A percentile compares a stretch with the other conserved stretches of the same genome.
These are phyloP conservation scores for Acleris literana DNA, from an alignment of 2,888 invertebrate species.

Conservation along the genomic window DNA sequence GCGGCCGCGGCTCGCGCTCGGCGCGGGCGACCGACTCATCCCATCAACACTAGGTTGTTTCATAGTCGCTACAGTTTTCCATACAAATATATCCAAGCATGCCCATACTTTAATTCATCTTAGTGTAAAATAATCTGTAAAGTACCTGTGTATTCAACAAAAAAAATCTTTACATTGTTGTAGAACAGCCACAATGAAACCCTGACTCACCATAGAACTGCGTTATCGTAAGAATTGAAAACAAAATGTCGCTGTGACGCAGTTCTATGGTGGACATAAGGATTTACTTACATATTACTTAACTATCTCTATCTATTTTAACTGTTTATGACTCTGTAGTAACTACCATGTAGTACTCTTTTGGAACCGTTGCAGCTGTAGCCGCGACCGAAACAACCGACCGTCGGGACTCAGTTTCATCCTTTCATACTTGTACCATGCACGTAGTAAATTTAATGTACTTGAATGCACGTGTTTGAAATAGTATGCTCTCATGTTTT, in stretches of 20 bases:
- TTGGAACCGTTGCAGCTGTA: conserved; percentile 9
- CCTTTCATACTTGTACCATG: conserved; percentile 53
- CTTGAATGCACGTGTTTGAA: conserved; percentile 61
- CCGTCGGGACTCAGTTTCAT: conserved; percentile 43
- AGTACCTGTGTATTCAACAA: not conserved
- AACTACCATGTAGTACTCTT: not conserved
- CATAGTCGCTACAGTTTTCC: conserved; percentile 48
- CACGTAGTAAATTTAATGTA: conserved; percentile 56
- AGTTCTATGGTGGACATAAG: too few relatives aligned
- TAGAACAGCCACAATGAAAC: too few relatives aligned
- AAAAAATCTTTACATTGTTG: not conserved
- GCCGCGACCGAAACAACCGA: conserved; percentile 34
- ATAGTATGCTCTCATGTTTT: conserved; percentile 53
- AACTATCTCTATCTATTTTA: not conserved
- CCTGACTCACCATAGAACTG: too few relatives aligned
- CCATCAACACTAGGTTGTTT: conserved; percentile 33
- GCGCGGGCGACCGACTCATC: conserved; percentile 6
- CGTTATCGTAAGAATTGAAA: too few relatives aligned
- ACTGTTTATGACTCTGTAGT: not conserved
- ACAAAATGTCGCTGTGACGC: too few relatives aligned
- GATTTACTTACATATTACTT: too few relatives aligned
- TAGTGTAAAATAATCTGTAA: conserved; percentile 48
- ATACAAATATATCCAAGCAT: conserved; percentile 45
- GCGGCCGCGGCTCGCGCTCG: conserved; percentile 11
- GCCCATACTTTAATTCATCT: conserved; percentile 46